Evolutionary conservation across 2,888 invertebrate species (phyloP).

Genomic region (Nymphalis c-album): DNA sequence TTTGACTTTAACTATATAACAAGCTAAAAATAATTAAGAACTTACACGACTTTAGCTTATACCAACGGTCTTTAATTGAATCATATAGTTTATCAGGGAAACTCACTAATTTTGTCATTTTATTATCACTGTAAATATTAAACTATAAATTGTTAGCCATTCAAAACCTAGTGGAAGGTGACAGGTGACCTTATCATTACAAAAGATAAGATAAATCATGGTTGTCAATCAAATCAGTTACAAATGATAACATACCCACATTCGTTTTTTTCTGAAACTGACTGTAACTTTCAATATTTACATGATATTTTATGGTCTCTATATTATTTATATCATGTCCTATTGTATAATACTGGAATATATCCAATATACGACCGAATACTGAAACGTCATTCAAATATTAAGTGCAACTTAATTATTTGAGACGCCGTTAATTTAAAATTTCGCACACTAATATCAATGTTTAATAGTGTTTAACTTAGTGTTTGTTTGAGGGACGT

Average conservation of each 20-base stretch:
- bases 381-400: too few relatives aligned
- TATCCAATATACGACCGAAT: too few relatives aligned
- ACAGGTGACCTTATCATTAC: slow-evolving; percentile 13
- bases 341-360: too few relatives aligned
- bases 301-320: too few relatives aligned
- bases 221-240: not conserved
- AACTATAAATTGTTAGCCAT: slow-evolving; percentile 1
- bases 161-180: slow-evolving; percentile 10
- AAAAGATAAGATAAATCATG: slow-evolving; percentile 5
- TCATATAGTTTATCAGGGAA: slow-evolving; percentile 53
- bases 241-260: not conserved
- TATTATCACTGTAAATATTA: slow-evolving; percentile 27
- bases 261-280: not conserved
- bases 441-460: too few relatives aligned
- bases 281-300: not conserved
- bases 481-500: too few relatives aligned
- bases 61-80: slow-evolving; percentile 62
- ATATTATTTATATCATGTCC: too few relatives aligned
- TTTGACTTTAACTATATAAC: not conserved
- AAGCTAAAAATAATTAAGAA: slow-evolving; percentile 34
- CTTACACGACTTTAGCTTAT: slow-evolving; percentile 69
- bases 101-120: slow-evolving; percentile 59
- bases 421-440: too few relatives aligned
- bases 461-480: too few relatives aligned
- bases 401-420: too few relatives aligned